A percentile compares a stretch with the other conserved stretches of the same genome.
These are phyloP conservation scores for Acronicta alni DNA, from an alignment of 2,888 invertebrate species.

Conservation along the genomic window DNA sequence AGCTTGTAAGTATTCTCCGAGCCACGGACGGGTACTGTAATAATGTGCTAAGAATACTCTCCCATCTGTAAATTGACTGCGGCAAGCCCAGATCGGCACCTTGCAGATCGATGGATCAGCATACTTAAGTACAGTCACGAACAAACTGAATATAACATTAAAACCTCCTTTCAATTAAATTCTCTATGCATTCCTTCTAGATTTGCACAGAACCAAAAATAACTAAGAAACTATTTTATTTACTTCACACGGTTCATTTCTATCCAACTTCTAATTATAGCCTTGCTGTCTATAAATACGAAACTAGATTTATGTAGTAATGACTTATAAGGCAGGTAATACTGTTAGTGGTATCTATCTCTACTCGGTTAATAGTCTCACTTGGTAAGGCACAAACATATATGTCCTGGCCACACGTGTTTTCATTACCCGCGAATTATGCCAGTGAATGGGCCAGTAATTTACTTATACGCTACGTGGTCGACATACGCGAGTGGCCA, in stretches of 20 bases:
- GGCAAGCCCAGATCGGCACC: too few species aligned
- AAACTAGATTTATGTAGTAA: slow-evolving; percentile 28
- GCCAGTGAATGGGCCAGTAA: slow-evolving; percentile 47
- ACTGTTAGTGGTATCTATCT: slow-evolving; percentile 23
- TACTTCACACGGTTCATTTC: slow-evolving; percentile 24
- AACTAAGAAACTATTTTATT: slow-evolving; percentile 12
- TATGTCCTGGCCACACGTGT: slow-evolving; percentile 50
- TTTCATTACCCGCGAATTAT: slow-evolving; percentile 47
- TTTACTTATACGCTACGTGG: slow-evolving; percentile 49
- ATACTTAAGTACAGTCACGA: too few species aligned
- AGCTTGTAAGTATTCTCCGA: too few species aligned
- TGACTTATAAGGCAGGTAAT: slow-evolving; percentile 40
- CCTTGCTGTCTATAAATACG: slow-evolving; percentile 40
- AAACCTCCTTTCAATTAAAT: background rate
- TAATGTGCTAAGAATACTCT: too few species aligned
- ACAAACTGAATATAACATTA: background rate
- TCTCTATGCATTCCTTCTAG: background rate
- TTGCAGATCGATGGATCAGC: too few species aligned
- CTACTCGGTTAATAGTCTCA: slow-evolving; percentile 14
- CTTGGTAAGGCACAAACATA: slow-evolving; percentile 29
- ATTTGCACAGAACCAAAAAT: background rate
- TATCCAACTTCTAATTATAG: slow-evolving; percentile 45
- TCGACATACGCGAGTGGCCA: slow-evolving; percentile 31
- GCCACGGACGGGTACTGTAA: too few species aligned
- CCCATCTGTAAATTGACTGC: too few species aligned